Conservation (phyloP, 2,797 vertebrate genomes). For the Lithobates sylvaticus region DNA sequence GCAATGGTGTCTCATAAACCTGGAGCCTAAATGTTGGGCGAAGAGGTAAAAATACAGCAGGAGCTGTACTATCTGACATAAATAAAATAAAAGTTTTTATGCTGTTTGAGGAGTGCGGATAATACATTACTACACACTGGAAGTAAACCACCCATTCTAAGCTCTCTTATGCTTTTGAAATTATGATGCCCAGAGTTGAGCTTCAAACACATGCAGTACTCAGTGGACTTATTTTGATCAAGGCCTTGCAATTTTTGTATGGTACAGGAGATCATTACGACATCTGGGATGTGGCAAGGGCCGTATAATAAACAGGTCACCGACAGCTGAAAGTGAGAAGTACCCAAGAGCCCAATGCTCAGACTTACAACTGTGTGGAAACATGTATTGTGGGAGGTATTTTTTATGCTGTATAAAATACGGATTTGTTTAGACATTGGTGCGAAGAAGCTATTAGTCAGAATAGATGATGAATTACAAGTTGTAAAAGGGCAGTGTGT, state of each 20-base stretch:
- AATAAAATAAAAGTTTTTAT: too few species aligned
- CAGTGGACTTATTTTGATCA: too few species aligned
- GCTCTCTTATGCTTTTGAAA: background rate
- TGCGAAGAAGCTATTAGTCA: slow-evolving; percentile 46
- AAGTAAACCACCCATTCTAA: background rate
- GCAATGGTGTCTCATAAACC: too few species aligned
- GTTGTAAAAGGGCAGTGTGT: slow-evolving; percentile 33
- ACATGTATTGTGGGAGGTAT: slow-evolving; percentile 35
- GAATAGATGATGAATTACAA: slow-evolving; percentile 37
- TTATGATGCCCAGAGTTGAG: background rate
- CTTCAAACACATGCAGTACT: background rate
- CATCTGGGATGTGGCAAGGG: background rate
- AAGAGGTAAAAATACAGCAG: too few species aligned
- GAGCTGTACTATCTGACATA: too few species aligned
- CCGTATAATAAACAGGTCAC: background rate
- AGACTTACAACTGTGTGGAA: background rate
- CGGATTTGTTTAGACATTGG: slow-evolving; percentile 46
- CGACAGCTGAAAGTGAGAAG: background rate
- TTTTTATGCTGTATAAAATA: slow-evolving; percentile 37
- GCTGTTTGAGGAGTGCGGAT: too few species aligned
- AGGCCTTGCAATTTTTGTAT: background rate
- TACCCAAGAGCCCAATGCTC: background rate
- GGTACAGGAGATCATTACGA: background rate
- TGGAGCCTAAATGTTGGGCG: too few species aligned
- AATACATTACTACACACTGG: too few species aligned